Evolutionary conservation across 1,140 invertebrate genomes (phyloP).

Genomic region (Macrocentrus cingulum): DNA sequence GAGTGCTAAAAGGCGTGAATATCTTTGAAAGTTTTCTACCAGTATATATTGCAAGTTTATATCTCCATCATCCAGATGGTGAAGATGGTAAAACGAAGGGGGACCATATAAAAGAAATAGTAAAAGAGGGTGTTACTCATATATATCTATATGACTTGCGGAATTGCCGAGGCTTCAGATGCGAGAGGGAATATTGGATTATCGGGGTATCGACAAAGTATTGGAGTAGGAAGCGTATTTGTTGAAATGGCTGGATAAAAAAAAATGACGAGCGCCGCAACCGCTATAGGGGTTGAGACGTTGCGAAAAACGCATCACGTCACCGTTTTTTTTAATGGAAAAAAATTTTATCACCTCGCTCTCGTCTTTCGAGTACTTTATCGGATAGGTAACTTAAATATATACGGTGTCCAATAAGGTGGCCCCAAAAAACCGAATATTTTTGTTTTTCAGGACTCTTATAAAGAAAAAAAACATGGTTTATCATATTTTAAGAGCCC

Average conservation of each 20-base stretch:
- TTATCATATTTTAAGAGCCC: too few species aligned
- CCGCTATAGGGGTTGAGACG: constrained; percentile 6
- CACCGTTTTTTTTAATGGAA: constrained; percentile 53
- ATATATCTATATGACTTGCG: constrained; percentile 23
- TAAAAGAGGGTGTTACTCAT: constrained; percentile 17
- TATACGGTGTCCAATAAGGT: too few species aligned
- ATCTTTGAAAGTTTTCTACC: neutral
- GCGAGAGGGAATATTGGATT: constrained; percentile 50
- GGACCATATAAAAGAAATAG: constrained; percentile 15
- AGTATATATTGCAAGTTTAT: constrained; percentile 18
- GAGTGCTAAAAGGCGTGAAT: too few species aligned
- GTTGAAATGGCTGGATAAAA: constrained; percentile 7
- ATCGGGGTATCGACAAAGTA: constrained; percentile 43
- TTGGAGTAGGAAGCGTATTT: constrained; percentile 4
- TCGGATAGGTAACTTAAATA: too few species aligned
- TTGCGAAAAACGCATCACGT: constrained; percentile 43
- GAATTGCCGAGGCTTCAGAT: constrained; percentile 39
- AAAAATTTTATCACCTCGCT: constrained; percentile 55
- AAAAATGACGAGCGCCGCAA: neutral
- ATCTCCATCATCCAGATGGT: constrained; percentile 5
- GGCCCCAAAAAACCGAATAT: too few species aligned
- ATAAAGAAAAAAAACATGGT: too few species aligned
- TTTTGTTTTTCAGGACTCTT: too few species aligned
- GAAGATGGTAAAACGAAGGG: neutral
- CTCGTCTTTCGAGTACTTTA: constrained; percentile 42